Evolutionary conservation across 2,888 invertebrate genomes (phyloP).

Genomic region (Caenorhabditis doughertyi): DNA sequence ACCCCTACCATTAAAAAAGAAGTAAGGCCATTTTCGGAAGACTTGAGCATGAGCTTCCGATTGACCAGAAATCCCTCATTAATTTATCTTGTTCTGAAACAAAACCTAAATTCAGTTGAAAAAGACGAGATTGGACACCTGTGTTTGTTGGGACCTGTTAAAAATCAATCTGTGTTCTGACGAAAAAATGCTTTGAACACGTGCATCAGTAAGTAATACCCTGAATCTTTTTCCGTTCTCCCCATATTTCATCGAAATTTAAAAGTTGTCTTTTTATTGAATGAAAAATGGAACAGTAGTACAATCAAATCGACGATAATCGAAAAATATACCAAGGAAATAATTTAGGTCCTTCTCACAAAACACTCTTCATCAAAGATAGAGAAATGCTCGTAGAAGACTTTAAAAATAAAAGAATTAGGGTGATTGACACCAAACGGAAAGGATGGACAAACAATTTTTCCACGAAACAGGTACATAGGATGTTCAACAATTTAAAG

Average conservation of each 20-base stretch:
- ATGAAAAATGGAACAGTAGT: constrained; percentile 3
- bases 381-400: constrained; percentile 1
- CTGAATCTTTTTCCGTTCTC: too few relatives aligned
- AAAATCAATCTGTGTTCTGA: too few relatives aligned
- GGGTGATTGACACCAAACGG: constrained; percentile 41
- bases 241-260: not conserved
- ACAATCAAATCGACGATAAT: constrained; percentile 19
- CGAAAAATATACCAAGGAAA: constrained; percentile 42
- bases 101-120: too few relatives aligned
- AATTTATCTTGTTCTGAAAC: too few relatives aligned
- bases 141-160: too few relatives aligned
- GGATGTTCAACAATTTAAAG: constrained; percentile 54
- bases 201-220: too few relatives aligned
- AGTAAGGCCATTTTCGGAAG: too few relatives aligned
- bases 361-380: not conserved
- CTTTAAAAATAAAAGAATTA: constrained; percentile 23
- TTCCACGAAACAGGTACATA: constrained; percentile 63
- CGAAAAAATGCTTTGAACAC: too few relatives aligned
- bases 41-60: too few relatives aligned
- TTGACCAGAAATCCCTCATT: too few relatives aligned
- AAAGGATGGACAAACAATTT: constrained; percentile 33
- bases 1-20: too few relatives aligned
- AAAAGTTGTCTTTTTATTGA: not conserved
- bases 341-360: constrained; percentile 41
- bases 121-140: too few relatives aligned